Base-by-base conservation (phyloP, 2,797 vertebrate species). In the Liasis olivaceus region DNA sequence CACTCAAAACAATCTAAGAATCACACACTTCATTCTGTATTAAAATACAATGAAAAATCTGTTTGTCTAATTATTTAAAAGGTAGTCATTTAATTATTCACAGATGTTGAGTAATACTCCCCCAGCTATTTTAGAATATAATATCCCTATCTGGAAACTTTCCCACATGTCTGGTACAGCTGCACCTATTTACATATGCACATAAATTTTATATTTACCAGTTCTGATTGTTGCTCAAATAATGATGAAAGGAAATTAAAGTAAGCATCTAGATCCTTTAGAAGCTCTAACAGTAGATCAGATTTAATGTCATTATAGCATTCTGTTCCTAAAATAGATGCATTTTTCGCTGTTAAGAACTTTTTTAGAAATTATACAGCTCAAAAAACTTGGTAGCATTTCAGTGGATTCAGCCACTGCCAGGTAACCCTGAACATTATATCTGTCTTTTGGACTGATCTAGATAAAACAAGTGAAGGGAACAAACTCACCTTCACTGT, bases 161-260 rank as follows among this genome's bases (percentile, higher is more conserved):
- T 94, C 95, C 96, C 92, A 92, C 94, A 93, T 95, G 93, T 96
- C 95, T 95, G 94, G 93, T 95, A 94, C 96, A 97, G 97, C 97
- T 97, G 97, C 96, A 97, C 95, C 95, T 96, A 96, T 96, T 97
- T 96, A 96, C 96, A 93, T 77, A 81, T 95, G 94, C 95, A 96
- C 96, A 97, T 96, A 95, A 95, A 96, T 96, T 95, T 93, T 96
- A 95, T 97, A 81, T 97, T 95, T 96, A 94, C 94, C 94, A 91
- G 94, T 96, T 95, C 91, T 0, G 22, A 96, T 93, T 95, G 94
- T 95, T 95, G 95, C 95, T 96, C 95, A 96, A 97, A 96, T 90
- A 85, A 93, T 93, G 95, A 94, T 94, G 96, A 94, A 95, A 94
- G 93, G 93, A 94, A 96, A 96, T 96, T 96, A 93, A 94, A 85